Conservation (phyloP, 1,140 invertebrate genomes). For the Berghia stephanieae region DNA sequence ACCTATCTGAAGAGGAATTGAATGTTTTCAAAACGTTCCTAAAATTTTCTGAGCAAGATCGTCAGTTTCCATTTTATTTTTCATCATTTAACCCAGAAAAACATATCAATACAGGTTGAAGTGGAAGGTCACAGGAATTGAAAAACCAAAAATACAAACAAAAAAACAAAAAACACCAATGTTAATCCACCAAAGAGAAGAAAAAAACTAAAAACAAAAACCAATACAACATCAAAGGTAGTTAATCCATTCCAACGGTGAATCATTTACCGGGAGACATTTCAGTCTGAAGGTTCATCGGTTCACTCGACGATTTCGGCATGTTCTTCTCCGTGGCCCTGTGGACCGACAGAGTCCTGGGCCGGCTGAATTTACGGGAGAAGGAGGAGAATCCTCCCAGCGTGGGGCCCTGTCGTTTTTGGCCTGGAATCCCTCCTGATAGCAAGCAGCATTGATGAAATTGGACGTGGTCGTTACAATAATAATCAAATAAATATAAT, state of each 20-base stretch:
- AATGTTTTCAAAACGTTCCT: no score
- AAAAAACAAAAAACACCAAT: background rate
- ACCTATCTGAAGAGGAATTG: no score
- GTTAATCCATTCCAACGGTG: background rate
- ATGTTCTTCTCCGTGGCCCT: constrained; percentile 47
- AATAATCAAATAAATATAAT: no score
- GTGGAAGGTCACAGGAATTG: no score
- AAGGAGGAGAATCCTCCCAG: constrained; percentile 48
- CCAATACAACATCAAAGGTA: background rate
- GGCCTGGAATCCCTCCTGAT: no score
- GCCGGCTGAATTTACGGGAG: constrained; percentile 51
- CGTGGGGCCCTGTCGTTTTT: constrained; percentile 6
- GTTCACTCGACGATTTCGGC: constrained; percentile 63
- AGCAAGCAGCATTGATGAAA: no score
- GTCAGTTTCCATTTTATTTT: no score
- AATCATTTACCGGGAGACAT: constrained; percentile 59
- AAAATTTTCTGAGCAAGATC: no score
- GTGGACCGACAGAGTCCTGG: constrained; percentile 48
- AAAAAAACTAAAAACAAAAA: constrained; percentile 2
- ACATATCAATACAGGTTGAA: no score
- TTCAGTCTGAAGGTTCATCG: constrained; percentile 64
- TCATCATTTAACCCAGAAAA: no score
- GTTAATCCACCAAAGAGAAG: background rate
- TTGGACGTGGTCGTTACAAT: no score
- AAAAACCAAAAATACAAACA: no score